phyloP scores from a whole-genome alignment of 2,113 vertebrate species.

The Oncorhynchus keta region DNA sequence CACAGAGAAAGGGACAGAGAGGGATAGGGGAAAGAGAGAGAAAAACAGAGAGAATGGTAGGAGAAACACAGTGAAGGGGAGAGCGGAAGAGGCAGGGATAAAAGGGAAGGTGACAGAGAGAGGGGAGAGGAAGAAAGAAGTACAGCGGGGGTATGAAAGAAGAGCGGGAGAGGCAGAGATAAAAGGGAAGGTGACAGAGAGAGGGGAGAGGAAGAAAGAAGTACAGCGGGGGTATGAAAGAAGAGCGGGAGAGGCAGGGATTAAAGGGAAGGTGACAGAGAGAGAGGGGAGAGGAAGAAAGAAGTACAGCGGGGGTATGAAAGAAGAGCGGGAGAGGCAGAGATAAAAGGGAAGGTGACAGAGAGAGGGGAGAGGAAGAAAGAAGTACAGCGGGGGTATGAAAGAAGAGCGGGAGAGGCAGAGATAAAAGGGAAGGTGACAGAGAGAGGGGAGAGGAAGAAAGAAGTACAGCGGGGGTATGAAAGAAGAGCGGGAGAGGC shows the following conservation, averaged over 20 bases:
- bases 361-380: conserved; percentile 3
- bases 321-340: background rate
- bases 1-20: conserved; percentile 14
- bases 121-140: background rate
- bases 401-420: background rate
- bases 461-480: background rate
- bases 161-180: background rate
- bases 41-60: background rate
- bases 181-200: too few species aligned
- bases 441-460: conserved; percentile 8
- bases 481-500: background rate
- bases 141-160: background rate
- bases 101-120: conserved; percentile 15
- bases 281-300: background rate
- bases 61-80: background rate
- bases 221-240: too few species aligned
- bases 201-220: too few species aligned
- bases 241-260: background rate
- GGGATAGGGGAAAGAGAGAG: background rate
- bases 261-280: conserved; percentile 18
- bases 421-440: conserved; percentile 7
- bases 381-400: background rate
- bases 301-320: background rate
- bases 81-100: background rate
- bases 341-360: conserved; percentile 13